Evolutionary conservation across 2,113 vertebrate genomes (phyloP).

Genomic region (Lepus europaeus): DNA sequence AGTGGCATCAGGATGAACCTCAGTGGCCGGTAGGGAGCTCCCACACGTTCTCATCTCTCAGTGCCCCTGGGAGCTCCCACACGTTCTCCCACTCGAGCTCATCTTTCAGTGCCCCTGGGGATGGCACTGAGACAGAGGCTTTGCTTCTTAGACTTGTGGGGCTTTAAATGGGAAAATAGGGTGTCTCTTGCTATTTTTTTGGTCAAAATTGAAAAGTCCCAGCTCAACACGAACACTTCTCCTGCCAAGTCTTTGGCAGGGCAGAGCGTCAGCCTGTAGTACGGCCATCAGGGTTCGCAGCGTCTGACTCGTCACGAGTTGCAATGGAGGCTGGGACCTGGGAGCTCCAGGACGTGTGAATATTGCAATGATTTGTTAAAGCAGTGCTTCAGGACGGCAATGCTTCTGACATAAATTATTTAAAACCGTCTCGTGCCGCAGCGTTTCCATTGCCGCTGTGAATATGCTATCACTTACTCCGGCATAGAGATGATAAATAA

Average conservation of each 20-base stretch:
- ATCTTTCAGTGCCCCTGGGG: background rate
- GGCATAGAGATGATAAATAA: constrained; percentile 11
- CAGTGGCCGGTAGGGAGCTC: too few relatives aligned
- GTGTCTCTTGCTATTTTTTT: background rate
- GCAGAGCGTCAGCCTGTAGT: background rate
- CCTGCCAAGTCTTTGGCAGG: background rate
- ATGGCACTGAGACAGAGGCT: background rate
- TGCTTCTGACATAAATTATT: constrained; percentile 53
- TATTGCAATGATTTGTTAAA: constrained; percentile 53
- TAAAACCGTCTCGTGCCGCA: background rate
- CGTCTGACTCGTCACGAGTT: constrained; percentile 33
- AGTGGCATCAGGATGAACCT: too few relatives aligned
- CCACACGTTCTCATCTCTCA: background rate
- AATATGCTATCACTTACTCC: background rate
- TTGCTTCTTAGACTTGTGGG: background rate
- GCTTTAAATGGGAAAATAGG: background rate
- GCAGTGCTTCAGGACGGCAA: constrained; percentile 10
- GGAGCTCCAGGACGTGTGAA: background rate
- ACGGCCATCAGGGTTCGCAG: background rate
- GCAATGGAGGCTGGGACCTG: constrained; percentile 3
- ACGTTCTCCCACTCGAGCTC: background rate
- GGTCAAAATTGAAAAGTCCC: background rate
- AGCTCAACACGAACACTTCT: background rate
- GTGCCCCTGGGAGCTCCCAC: background rate
- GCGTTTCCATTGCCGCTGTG: background rate